Conservation (phyloP, 2,797 vertebrate species). For the Spatula clypeata region DNA sequence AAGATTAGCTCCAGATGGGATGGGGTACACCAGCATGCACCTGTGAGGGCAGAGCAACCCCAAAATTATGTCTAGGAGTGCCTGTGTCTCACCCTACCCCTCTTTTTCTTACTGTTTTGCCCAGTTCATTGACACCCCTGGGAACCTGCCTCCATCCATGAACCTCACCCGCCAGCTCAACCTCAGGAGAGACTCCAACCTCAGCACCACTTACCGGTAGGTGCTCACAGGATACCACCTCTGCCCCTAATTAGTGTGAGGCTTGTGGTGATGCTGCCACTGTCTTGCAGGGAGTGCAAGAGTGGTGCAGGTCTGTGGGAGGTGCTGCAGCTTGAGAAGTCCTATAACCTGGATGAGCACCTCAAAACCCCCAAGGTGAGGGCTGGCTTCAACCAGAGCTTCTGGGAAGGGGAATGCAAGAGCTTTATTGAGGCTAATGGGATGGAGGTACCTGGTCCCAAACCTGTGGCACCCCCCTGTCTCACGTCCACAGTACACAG, state of each 20-base stretch:
- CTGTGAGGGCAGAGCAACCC: background rate
- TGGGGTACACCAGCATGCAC: rapidly evolving
- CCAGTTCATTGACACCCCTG: constrained; percentile 83
- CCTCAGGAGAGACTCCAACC: constrained; percentile 75
- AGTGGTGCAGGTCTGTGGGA: constrained; percentile 78
- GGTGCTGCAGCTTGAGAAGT: constrained; percentile 76
- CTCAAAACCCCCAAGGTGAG: constrained; percentile 80
- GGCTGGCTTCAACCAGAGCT: background rate
- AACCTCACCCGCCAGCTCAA: constrained; percentile 79
- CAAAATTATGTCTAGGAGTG: rapidly evolving
- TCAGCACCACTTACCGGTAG: constrained; percentile 80
- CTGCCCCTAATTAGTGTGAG: rapidly evolving
- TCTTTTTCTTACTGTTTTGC: background rate
- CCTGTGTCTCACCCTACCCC: background rate
- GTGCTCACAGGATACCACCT: background rate
- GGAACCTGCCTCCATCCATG: constrained; percentile 80
- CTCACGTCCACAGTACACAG: constrained; percentile 48
- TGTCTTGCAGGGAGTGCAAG: constrained; percentile 76
- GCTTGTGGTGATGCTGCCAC: rapidly evolving
- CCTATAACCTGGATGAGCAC: constrained; percentile 76
- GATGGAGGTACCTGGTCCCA: background rate
- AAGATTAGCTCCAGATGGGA: background rate
- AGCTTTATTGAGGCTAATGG: background rate
- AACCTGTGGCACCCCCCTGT: rapidly evolving
- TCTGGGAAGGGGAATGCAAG: rapidly evolving